Conservation (phyloP, 2,888 invertebrate species). For the Ectemnius continuus region DNA sequence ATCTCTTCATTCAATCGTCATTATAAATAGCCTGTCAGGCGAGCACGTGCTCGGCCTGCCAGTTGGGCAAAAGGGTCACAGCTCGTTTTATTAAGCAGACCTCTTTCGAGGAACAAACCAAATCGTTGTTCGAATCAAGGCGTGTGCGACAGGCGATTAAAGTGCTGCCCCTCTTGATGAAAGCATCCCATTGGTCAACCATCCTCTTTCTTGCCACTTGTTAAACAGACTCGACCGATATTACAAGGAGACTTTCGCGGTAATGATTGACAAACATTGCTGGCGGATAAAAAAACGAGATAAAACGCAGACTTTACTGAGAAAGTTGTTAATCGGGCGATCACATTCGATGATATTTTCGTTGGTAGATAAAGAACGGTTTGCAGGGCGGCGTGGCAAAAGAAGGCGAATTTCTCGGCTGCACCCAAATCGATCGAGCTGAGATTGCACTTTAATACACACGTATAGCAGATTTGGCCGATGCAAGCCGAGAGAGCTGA, state of each 20-base stretch:
- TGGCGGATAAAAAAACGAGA: too few relatives aligned
- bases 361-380: too few relatives aligned
- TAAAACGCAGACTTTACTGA: too few relatives aligned
- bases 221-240: too few relatives aligned
- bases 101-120: slow-evolving; percentile 27
- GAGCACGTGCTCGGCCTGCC: slow-evolving; percentile 31
- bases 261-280: too few relatives aligned
- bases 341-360: too few relatives aligned
- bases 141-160: slow-evolving; percentile 43
- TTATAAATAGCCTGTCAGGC: background rate
- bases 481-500: slow-evolving; percentile 24
- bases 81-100: slow-evolving; percentile 43
- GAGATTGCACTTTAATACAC: slow-evolving; percentile 34
- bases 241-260: too few relatives aligned
- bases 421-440: slow-evolving; percentile 22
- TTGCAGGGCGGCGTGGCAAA: too few relatives aligned
- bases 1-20: too few relatives aligned
- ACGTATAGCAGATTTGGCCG: slow-evolving; percentile 6
- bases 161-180: slow-evolving; percentile 44
- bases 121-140: slow-evolving; percentile 41
- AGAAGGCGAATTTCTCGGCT: background rate
- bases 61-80: slow-evolving; percentile 53
- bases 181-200: slow-evolving; percentile 48
- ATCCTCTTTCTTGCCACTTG: slow-evolving; percentile 30
- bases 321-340: too few relatives aligned